These are phyloP conservation scores for Drosophila monieri DNA, from an alignment of 2,888 invertebrate species.

Conservation along the genomic window DNA sequence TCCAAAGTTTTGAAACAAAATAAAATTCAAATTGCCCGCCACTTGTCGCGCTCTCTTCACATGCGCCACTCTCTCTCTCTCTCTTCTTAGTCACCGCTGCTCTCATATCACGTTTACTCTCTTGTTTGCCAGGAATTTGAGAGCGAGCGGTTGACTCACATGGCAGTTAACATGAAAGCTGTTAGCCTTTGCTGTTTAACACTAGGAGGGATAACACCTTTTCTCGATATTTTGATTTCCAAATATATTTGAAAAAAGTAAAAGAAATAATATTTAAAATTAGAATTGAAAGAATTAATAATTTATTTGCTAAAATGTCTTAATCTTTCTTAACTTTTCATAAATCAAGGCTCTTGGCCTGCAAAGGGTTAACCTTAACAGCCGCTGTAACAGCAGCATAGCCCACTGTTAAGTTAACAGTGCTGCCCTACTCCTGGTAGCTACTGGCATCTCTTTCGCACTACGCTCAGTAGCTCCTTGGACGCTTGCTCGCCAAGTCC, in stretches of 20 bases:
- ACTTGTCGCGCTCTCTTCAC: conserved; percentile 34
- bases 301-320: background rate
- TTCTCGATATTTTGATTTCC: background rate
- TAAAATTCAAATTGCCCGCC: conserved; percentile 33
- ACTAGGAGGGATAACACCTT: background rate
- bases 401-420: conserved; percentile 4
- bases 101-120: conserved; percentile 6
- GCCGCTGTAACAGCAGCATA: background rate
- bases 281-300: background rate
- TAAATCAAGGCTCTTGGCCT: background rate
- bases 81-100: conserved; percentile 3
- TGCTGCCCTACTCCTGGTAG: conserved; percentile 29
- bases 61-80: conserved; percentile 5
- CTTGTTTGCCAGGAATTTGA: background rate
- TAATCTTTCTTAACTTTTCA: background rate
- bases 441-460: conserved; percentile 8
- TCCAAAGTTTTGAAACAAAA: background rate
- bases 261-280: background rate
- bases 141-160: background rate
- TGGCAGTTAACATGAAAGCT: conserved; percentile 12
- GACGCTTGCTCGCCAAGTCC: conserved; percentile 12
- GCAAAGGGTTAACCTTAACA: conserved; percentile 12
- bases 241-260: no score
- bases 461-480: conserved; percentile 11
- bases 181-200: conserved; percentile 12